A percentile compares a stretch with the other conserved stretches of the same genome.
These are phyloP conservation scores for Andrena bicolor DNA, from an alignment of 2,888 invertebrate species.

Conservation along the genomic window DNA sequence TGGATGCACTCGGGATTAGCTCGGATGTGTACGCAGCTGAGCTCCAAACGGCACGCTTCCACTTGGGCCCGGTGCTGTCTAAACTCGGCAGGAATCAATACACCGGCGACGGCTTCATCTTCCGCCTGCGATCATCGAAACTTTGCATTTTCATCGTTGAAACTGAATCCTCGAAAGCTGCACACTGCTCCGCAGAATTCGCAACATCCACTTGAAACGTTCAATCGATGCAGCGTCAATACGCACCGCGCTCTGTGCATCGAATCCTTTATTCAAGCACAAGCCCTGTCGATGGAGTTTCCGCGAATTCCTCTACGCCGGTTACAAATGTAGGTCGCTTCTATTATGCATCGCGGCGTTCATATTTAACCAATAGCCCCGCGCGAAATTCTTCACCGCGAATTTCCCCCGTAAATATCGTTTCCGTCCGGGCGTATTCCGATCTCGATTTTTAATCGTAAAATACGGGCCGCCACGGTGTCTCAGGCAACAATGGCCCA, in stretches of 20 bases:
- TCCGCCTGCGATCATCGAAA: slow-evolving; percentile 1
- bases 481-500: slow-evolving; percentile 66
- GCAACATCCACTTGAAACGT: slow-evolving; percentile 12
- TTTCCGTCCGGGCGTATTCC: slow-evolving; percentile 33
- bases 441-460: slow-evolving; percentile 68
- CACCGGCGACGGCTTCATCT: slow-evolving; percentile 38
- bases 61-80: slow-evolving; percentile 36
- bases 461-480: slow-evolving; percentile 60
- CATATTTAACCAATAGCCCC: slow-evolving; percentile 15
- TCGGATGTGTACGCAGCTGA: slow-evolving; percentile 76
- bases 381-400: slow-evolving; percentile 39
- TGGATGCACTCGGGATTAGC: slow-evolving; percentile 74
- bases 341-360: slow-evolving; percentile 23
- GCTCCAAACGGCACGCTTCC: slow-evolving; percentile 48
- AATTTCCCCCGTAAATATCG: slow-evolving; percentile 37
- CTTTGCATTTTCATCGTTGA: neutral
- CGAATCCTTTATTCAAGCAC: slow-evolving; percentile 39
- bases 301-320: slow-evolving; percentile 14
- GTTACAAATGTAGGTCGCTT: slow-evolving; percentile 31
- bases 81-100: slow-evolving; percentile 62
- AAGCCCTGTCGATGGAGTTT: slow-evolving; percentile 8
- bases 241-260: neutral
- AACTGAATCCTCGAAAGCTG: slow-evolving; percentile 6
- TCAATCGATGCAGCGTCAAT: slow-evolving; percentile 29
- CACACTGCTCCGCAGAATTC: neutral